Evolutionary conservation across 2,888 invertebrate species (phyloP).

Genomic region (Pristionchus mayeri): DNA sequence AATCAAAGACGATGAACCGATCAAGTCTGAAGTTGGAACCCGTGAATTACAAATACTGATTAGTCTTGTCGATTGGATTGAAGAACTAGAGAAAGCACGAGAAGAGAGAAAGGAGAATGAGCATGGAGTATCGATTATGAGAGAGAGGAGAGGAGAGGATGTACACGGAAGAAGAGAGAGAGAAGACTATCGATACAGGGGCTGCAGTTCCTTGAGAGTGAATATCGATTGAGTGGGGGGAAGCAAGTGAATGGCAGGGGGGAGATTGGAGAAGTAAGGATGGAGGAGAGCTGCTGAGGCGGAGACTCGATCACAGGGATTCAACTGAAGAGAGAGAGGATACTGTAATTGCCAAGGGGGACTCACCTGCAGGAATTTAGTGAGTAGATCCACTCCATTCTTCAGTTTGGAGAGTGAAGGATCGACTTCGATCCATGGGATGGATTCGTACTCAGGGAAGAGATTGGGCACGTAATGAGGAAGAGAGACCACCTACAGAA

Average conservation of each 20-base stretch:
- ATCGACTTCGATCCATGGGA: constrained; percentile 60
- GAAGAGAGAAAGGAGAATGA: constrained; percentile 23
- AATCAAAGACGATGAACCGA: constrained; percentile 20
- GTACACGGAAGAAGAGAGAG: not conserved
- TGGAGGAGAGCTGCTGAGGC: constrained; percentile 90
- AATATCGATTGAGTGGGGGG: constrained; percentile 80
- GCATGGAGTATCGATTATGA: not conserved
- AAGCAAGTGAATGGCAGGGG: constrained; percentile 90
- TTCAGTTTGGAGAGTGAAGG: constrained; percentile 55
- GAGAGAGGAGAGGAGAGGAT: too few species aligned
- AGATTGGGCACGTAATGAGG: constrained; percentile 65
- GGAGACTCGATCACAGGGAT: constrained; percentile 89
- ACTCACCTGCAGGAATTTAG: constrained; percentile 69
- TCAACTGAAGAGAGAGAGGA: constrained; percentile 76
- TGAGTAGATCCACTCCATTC: constrained; percentile 67
- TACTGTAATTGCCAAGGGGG: not conserved
- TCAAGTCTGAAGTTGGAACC: not conserved
- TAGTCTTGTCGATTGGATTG: not conserved
- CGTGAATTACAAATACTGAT: not conserved
- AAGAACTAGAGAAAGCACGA: not conserved
- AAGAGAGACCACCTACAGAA: constrained; percentile 58
- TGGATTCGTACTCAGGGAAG: constrained; percentile 53
- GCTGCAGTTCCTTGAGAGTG: constrained; percentile 58
- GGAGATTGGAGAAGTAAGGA: constrained; percentile 91
- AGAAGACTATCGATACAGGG: constrained; percentile 26